Conservation (phyloP, 2,797 vertebrate species). For the Bovichtus variegatus region DNA sequence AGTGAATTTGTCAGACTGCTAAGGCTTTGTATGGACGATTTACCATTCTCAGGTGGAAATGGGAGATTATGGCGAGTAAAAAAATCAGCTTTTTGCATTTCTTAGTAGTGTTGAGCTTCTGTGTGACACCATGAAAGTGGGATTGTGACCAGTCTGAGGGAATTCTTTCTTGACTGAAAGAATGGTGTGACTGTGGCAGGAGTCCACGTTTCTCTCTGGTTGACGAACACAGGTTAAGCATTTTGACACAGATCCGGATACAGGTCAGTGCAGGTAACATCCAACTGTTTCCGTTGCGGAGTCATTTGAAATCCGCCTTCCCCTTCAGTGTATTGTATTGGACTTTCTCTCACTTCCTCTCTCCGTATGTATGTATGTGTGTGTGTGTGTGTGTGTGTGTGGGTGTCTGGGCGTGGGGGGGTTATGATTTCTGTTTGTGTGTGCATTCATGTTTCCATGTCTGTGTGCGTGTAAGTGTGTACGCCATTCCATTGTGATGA, state of each 20-base stretch:
- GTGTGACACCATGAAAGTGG: slow-evolving; percentile 44
- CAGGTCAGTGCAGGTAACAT: slow-evolving; percentile 63
- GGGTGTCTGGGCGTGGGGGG: neutral
- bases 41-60: slow-evolving; percentile 71
- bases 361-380: neutral
- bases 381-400: neutral
- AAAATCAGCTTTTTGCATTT: slow-evolving; percentile 58
- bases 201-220: slow-evolving; percentile 43
- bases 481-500: slow-evolving; percentile 54
- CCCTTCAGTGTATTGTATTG: slow-evolving; percentile 15
- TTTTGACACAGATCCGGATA: slow-evolving; percentile 42
- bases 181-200: slow-evolving; percentile 30
- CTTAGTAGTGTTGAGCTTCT: slow-evolving; percentile 39
- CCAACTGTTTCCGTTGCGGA: slow-evolving; percentile 50
- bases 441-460: slow-evolving; percentile 52
- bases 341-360: slow-evolving; percentile 1
- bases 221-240: slow-evolving; percentile 59
- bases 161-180: slow-evolving; percentile 22
- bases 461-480: slow-evolving; percentile 60
- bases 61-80: slow-evolving; percentile 55
- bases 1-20: slow-evolving; percentile 65
- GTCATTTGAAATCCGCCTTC: slow-evolving; percentile 56
- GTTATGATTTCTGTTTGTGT: slow-evolving; percentile 37
- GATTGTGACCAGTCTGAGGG: slow-evolving; percentile 26
- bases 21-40: slow-evolving; percentile 59